Evolutionary conservation across 2,888 invertebrate species (phyloP), one percentile per base, ranked within the genome.

Genomic region (Thysanoteuthis rhombus): DNA sequence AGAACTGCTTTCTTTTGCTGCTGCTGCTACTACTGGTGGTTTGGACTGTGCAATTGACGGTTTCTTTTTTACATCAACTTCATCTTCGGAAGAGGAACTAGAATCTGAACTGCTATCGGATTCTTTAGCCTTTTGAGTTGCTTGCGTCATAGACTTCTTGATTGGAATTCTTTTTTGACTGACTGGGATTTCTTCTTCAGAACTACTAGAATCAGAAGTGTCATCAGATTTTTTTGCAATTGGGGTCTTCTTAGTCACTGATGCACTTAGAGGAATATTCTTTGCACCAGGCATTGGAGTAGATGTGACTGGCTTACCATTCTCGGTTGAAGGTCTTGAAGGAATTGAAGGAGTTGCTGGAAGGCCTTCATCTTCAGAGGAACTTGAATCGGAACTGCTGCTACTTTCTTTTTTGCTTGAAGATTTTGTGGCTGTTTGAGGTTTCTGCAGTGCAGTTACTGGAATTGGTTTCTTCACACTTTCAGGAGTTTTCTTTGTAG

Each of bases 1-100:
- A 45, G 94, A 94, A 93, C 93, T 93, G 58, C 94, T 93, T 89
- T 94, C 58, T 36, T 93, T 93, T 93, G 40, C 58, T 93, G 94
- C 89, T 93, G 75, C 91, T 90, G 89, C 52, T 93, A 45, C 91
- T 90, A 89, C 52, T 28, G 92, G n/a, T 38, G 28, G 25, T 89
- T 92, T 93, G 28, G 92, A 90, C 28, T 28, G 36, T 47, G 89
- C 5, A 89, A 90, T 8, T 16, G 38, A 19, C 28, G 89, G 92
- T 89, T 94, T 36, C n/a, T 25, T 25, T 93, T 93, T 40, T 36
- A n/a, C n/a, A 40, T 52, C 91, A 90, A 89, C n/a, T 45, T 45
- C 40, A 38, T 92, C 45, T 91, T 93, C 93, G 8, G 93, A 36
- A 38, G 94, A 89, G 28, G 94, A 75, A 75, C 75, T 75, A 1